Conservation (phyloP, 92 coral and sea anemone species). For the Ricordea florida region DNA sequence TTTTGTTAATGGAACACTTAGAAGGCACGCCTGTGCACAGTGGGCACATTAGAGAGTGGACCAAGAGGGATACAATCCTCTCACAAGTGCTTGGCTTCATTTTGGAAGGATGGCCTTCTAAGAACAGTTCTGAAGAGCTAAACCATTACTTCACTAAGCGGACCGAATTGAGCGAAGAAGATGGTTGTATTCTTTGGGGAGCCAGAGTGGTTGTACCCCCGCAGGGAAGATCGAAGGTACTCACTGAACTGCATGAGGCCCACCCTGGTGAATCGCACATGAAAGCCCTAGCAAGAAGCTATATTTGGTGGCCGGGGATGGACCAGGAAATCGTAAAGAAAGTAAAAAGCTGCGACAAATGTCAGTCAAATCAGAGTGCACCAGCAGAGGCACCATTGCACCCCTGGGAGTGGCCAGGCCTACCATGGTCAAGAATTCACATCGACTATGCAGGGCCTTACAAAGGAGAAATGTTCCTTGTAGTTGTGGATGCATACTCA, state of each 20-base stretch:
- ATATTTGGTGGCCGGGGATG: conserved; percentile 63
- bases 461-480: conserved; percentile 43
- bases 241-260: conserved; percentile 53
- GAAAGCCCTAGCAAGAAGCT: conserved; percentile 47
- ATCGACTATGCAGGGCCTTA: conserved; percentile 62
- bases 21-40: too few species aligned
- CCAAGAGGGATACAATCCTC: too few species aligned
- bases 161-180: too few species aligned
- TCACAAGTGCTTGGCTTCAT: too few species aligned
- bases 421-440: conserved; percentile 46
- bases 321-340: conserved; percentile 48
- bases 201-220: too few species aligned
- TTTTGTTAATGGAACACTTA: too few species aligned
- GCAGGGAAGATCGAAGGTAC: too few species aligned
- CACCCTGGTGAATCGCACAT: conserved; percentile 60
- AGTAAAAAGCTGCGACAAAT: conserved; percentile 46
- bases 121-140: too few species aligned
- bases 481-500: conserved; percentile 43
- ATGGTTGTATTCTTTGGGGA: too few species aligned
- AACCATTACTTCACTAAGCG: too few species aligned
- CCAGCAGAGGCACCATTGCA: conserved; percentile 52
- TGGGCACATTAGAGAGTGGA: too few species aligned
- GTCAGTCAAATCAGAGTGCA: conserved; percentile 52
- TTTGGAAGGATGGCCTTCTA: too few species aligned
- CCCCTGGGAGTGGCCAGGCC: conserved; percentile 60